phyloP scores from a whole-genome alignment of 2,113 vertebrate genomes.

The Rhinolophus ferrumequinum region DNA sequence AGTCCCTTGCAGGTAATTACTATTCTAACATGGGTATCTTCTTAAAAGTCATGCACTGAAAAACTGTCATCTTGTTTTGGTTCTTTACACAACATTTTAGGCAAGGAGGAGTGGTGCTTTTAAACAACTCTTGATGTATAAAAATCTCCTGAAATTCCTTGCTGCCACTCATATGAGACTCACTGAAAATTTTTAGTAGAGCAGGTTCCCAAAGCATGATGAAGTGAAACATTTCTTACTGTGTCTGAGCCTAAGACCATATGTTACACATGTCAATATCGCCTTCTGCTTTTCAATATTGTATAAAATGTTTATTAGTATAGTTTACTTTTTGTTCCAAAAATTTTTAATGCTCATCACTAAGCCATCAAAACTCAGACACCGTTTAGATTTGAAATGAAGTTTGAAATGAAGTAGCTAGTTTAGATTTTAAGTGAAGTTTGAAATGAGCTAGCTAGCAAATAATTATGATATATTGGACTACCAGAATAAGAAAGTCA shows the following conservation, averaged over 20 bases:
- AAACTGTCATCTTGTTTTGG: background rate
- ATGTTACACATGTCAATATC: background rate
- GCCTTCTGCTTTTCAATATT: slow-evolving; percentile 30
- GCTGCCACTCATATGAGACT: slow-evolving; percentile 15
- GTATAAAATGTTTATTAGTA: background rate
- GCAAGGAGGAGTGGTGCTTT: background rate
- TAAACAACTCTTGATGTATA: slow-evolving; percentile 34
- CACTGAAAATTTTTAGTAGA: background rate
- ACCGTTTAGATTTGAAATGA: slow-evolving; percentile 17
- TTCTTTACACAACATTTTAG: background rate
- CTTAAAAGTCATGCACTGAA: background rate
- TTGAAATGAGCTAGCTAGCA: slow-evolving; percentile 50
- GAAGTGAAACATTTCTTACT: slow-evolving; percentile 9
- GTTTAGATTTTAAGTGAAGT: slow-evolving; percentile 38
- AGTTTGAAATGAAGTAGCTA: slow-evolving; percentile 40
- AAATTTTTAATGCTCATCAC: background rate
- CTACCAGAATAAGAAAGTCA: slow-evolving; percentile 40
- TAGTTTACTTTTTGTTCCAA: slow-evolving; percentile 33
- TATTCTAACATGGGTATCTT: slow-evolving; percentile 33
- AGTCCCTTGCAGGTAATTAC: slow-evolving; percentile 93
- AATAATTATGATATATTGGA: slow-evolving; percentile 43
- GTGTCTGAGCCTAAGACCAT: background rate
- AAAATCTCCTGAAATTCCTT: background rate
- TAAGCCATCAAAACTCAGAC: slow-evolving; percentile 13
- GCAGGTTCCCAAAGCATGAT: background rate